Conservation (phyloP, 2,888 invertebrate genomes). For the Heteromurus nitidus region DNA sequence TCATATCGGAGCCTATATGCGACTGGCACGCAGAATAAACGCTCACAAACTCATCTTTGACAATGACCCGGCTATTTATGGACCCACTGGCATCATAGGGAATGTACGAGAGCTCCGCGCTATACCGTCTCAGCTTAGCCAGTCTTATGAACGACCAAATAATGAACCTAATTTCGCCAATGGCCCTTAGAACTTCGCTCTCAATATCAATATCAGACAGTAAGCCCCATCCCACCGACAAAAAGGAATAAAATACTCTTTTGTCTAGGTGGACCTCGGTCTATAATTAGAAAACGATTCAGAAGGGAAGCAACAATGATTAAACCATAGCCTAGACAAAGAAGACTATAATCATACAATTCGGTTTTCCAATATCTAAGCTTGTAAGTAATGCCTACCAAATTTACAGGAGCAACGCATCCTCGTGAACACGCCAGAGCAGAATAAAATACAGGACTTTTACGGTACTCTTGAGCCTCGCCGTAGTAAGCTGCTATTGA, state of each 20-base stretch:
- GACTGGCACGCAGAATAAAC: constrained; percentile 92
- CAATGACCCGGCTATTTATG: constrained; percentile 41
- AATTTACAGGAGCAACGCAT: constrained; percentile 86
- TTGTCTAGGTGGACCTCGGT: constrained; percentile 44
- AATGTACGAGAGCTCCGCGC: constrained; percentile 53
- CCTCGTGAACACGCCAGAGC: constrained; percentile 86
- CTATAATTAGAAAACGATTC: constrained; percentile 53
- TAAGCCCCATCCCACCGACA: constrained; percentile 97
- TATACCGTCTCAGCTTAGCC: constrained; percentile 41
- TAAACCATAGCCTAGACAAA: no score
- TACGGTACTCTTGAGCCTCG: constrained; percentile 87
- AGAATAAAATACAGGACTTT: constrained; percentile 86
- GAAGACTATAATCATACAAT: not conserved
- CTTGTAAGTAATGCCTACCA: constrained; percentile 82
- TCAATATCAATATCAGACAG: constrained; percentile 98
- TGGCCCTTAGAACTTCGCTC: constrained; percentile 91
- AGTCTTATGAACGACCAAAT: constrained; percentile 54
- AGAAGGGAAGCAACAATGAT: no score
- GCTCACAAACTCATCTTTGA: constrained; percentile 78
- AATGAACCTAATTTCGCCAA: constrained; percentile 91
- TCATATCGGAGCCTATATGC: constrained; percentile 88
- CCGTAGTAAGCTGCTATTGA: constrained; percentile 86
- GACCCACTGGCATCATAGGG: constrained; percentile 43
- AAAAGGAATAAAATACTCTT: constrained; percentile 90
- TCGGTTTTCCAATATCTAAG: not conserved